Base-by-base conservation (phyloP, 1,140 invertebrate species). In the Aphidius ervi region DNA sequence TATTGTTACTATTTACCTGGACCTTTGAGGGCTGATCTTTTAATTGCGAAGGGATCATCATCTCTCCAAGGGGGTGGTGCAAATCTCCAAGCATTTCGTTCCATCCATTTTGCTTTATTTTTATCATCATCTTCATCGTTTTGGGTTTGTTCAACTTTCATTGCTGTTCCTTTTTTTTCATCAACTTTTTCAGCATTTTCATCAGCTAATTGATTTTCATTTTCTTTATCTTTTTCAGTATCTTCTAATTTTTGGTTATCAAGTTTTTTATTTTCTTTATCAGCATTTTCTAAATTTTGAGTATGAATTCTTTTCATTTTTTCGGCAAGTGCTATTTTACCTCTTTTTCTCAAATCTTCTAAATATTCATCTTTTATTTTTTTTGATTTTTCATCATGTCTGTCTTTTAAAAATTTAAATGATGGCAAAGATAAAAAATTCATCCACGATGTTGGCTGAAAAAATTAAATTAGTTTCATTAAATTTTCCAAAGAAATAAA, bases 11-110 rank as follows among this genome's bases (percentile, higher is more conserved):
- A 56, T 6, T 20, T 8, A 68, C 67, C 66, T 63, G 60, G 63
- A 9, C 9, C 48, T 10, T 61, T 65, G 31, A 67, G 52, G n/a
- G 63, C 60, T 7, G 55, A 50, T 46, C 8, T 48, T 41, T 62
- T 63, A 9, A 68, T 47, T 5, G 0, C 4, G 6, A 46, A 61
- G 0, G 63, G 58, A 50, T 54, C 40, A 16, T 65, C 56, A 1
- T 57, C 49, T 10, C 62, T 61, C 31, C 43, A 68, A 8, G 63
- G 66, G 5, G 53, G 7, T 3, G 66, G 66, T 9, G 42, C 54
- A 31, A 56, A 68, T 16, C 71, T 65, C 72, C 72, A 74, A 4
- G 63, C 65, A 9, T 70, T 61, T 37, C 60, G 63, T 23, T 58
- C 54, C 8, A 39, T 42, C 50, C 62, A 61, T 20, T 56, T 62